phyloP scores from a whole-genome alignment of 2,888 invertebrate genomes.

The Pterostichus niger region DNA sequence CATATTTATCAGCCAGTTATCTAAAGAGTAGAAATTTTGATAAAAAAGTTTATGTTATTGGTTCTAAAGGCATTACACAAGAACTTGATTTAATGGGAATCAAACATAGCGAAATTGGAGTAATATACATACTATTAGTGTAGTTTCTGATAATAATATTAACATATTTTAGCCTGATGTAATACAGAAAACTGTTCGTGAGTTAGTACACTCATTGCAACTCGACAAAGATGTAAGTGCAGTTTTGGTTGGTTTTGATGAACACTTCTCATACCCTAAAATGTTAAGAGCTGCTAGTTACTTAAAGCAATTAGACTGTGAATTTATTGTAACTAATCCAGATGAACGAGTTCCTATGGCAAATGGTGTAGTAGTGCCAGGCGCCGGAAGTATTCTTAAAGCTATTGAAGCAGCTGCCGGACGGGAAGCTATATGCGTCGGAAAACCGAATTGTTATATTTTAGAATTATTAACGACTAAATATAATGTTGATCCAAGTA shows the following conservation, averaged over 20 bases:
- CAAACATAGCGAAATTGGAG: conserved; percentile 85
- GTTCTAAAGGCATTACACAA: conserved; percentile 88
- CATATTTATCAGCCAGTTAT: conserved; percentile 89
- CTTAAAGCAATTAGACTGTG: conserved; percentile 86
- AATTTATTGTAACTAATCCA: conserved; percentile 96
- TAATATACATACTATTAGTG: conserved; percentile 73
- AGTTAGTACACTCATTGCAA: conserved; percentile 80
- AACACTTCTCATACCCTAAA: conserved; percentile 94
- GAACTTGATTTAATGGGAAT: conserved; percentile 92
- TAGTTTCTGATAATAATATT: too few species aligned
- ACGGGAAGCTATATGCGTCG: conserved; percentile 89
- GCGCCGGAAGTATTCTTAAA: conserved; percentile 92
- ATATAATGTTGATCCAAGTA: conserved; percentile 87
- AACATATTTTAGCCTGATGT: conserved; percentile 81
- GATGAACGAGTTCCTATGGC: conserved; percentile 90
- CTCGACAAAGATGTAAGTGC: conserved; percentile 92
- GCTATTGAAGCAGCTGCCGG: conserved; percentile 92
- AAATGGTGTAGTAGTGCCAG: conserved; percentile 80
- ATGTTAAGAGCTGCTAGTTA: conserved; percentile 95
- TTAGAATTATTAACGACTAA: conserved; percentile 85
- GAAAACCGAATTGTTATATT: conserved; percentile 93
- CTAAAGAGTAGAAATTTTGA: conserved; percentile 86
- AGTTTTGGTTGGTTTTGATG: conserved; percentile 97
- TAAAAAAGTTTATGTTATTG: conserved; percentile 91
- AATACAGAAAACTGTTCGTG: conserved; percentile 78